Conservation (phyloP, 2,888 invertebrate genomes). For the Rhagophthalmus giganteus region DNA sequence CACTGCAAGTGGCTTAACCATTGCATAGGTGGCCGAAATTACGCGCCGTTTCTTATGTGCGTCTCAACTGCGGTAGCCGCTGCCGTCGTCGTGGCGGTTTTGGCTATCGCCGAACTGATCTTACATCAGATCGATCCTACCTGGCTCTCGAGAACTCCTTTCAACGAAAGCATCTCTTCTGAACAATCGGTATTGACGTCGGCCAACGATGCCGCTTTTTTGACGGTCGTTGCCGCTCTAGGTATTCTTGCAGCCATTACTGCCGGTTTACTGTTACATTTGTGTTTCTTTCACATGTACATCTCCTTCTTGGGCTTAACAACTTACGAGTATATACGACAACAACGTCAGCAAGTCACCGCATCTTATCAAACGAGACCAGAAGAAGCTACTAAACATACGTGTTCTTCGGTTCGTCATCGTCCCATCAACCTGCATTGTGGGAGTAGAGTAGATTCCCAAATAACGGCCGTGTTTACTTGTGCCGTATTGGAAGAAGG, state of each 20-base stretch:
- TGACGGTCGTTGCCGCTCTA: conserved; percentile 64
- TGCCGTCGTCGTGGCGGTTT: conserved; percentile 68
- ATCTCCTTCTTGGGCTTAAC: conserved; percentile 82
- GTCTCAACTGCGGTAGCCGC: conserved; percentile 77
- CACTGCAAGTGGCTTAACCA: conserved; percentile 99
- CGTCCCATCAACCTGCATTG: conserved; percentile 54
- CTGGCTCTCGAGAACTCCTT: conserved; percentile 58
- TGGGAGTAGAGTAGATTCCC: conserved; percentile 46
- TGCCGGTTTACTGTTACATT: conserved; percentile 76
- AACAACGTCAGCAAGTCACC: conserved; percentile 55
- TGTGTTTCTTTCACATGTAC: conserved; percentile 87
- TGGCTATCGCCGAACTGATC: conserved; percentile 72
- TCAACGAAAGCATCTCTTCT: conserved; percentile 28
- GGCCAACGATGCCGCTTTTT: conserved; percentile 62
- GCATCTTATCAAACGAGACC: conserved; percentile 25
- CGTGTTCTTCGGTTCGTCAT: conserved; percentile 31
- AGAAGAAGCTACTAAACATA: conserved; percentile 22
- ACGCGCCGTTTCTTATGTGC: conserved; percentile 79
- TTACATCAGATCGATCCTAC: conserved; percentile 64
- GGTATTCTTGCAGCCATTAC: conserved; percentile 75
- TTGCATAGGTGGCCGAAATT: conserved; percentile 91
- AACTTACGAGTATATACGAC: conserved; percentile 85
- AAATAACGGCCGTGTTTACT: conserved; percentile 49
- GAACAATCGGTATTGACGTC: conserved; percentile 43
- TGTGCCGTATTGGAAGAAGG: conserved; percentile 61